A percentile compares a stretch with the other conserved stretches of the same genome.
Evolutionary conservation across 37 sponge, comb jelly and placozoan genomes (phyloP).

Genomic region (Corticium candelabrum): DNA sequence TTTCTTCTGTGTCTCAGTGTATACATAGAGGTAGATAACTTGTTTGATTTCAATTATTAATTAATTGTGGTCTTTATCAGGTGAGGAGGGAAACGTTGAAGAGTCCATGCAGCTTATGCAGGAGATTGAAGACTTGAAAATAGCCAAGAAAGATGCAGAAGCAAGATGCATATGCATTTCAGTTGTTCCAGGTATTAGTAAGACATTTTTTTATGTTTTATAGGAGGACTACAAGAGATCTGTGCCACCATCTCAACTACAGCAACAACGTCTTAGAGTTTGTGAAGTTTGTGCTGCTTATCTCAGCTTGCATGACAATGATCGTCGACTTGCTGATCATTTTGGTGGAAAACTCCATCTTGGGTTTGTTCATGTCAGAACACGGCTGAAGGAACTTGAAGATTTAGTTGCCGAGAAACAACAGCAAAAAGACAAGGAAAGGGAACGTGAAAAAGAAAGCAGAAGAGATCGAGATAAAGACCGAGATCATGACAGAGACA

Average conservation of each 20-base stretch:
- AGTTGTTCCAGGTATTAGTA: not conserved
- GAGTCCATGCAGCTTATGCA: constrained; percentile 75
- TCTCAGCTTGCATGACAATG: constrained; percentile 98
- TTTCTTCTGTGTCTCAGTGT: no score
- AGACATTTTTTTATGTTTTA: not conserved
- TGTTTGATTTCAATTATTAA: not conserved
- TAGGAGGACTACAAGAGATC: constrained; percentile 79
- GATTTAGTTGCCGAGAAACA: constrained; percentile 18
- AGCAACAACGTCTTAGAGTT: constrained; percentile 97
- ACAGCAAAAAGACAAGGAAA: not conserved
- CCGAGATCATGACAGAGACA: not conserved
- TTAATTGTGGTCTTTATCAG: not conserved
- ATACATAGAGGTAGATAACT: no score
- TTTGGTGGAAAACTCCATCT: constrained; percentile 98
- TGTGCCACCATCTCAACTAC: constrained; percentile 72
- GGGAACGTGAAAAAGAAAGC: no score
- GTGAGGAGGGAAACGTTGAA: constrained; percentile 76
- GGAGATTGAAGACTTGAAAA: constrained; percentile 83
- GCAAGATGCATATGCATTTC: constrained; percentile 10
- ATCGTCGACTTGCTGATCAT: constrained; percentile 94
- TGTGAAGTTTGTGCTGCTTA: constrained; percentile 99
- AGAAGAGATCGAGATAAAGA: not conserved
- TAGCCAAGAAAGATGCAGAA: constrained; percentile 68
- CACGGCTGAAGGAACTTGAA: constrained; percentile 71
- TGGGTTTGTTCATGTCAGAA: constrained; percentile 91